Base-by-base conservation (phyloP, 2,888 invertebrate genomes). In the Perdita meconis region DNA sequence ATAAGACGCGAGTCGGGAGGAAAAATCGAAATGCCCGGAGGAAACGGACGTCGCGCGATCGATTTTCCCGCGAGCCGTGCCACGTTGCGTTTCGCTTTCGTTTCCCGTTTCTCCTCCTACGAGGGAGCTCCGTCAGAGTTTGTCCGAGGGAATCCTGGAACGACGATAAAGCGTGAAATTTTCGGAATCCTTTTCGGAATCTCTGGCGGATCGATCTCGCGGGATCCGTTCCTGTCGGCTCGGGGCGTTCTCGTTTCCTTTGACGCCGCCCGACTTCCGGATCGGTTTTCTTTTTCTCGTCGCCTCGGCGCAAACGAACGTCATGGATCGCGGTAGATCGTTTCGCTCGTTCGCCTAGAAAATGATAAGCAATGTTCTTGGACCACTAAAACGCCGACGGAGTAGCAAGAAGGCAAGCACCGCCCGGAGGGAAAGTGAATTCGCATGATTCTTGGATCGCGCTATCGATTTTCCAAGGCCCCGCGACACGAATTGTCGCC, bases 321-420 rank as follows among this genome's bases (percentile, higher is more conserved):
- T 12, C 24, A 1, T 38, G 16, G 16, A 6, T 50, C 50, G 47
- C 26, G 38, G 44, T 50, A 26, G 55, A 38, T 56, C 44, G 61
- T 30, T 51, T 42, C 66, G 51, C 36, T 61, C 44, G 60, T 53
- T 67, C 60, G 36, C 34, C 42, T 55, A 71, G 70, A 50, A 80
- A 85, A 79, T 79, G 67, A 78, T 78, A 81, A 84, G 79, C 76
- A 83, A 80, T 74, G 78, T 79, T 81, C 67, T 84, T 71, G 81
- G 83, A 83, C 78, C 81, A 83, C 51, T 74, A 57, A 22, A 53
- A 50, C 22, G 68, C 50, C 19, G 13, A 40, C n/a, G 64, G 65
- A 57, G 36, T 38, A 36, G 19, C 19, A 38, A 67, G 38, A 38
- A 50, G 26, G 19, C 19, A n/a, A 26, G 26, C 13, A 26, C 2